Percentiles rank a stretch among this genome's conserved stretches.
phyloP scores from a whole-genome alignment of 2,888 invertebrate genomes.

The Agonopterix arenella region DNA sequence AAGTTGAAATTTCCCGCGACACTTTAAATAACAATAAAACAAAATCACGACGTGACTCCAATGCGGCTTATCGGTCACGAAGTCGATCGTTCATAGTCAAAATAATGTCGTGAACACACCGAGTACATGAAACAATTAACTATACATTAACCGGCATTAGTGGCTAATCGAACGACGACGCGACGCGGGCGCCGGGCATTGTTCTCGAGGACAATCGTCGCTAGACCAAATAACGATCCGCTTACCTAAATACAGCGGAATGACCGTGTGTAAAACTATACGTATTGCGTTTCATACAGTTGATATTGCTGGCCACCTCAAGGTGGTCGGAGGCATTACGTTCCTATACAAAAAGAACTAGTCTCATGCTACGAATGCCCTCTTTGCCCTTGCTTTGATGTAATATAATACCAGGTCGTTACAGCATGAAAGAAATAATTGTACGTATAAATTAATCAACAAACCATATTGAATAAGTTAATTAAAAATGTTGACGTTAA shows the following conservation, averaged over 20 bases:
- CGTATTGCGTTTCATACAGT: slow-evolving; percentile 37
- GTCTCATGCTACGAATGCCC: no score
- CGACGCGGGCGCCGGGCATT: slow-evolving; percentile 48
- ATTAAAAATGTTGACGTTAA: no score
- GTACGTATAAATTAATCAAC: no score
- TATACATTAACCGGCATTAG: slow-evolving; percentile 36
- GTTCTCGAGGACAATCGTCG: slow-evolving; percentile 64
- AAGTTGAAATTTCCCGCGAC: slow-evolving; percentile 47
- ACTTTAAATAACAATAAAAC: slow-evolving; percentile 55
- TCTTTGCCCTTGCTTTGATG: no score
- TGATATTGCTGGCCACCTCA: background rate
- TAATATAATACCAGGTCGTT: no score
- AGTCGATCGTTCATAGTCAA: slow-evolving; percentile 65
- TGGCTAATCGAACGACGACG: slow-evolving; percentile 57
- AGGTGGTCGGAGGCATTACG: background rate
- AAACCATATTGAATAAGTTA: no score
- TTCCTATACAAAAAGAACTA: no score
- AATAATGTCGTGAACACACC: slow-evolving; percentile 53
- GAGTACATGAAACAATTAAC: slow-evolving; percentile 50
- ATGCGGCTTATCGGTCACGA: slow-evolving; percentile 68
- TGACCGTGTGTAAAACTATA: slow-evolving; percentile 38
- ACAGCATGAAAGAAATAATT: no score
- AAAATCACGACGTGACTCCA: slow-evolving; percentile 30
- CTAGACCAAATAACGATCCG: slow-evolving; percentile 70
- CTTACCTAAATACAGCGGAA: slow-evolving; percentile 47